phyloP scores from a whole-genome alignment of 2,113 vertebrate species.

The Aspidoscelis tigris region DNA sequence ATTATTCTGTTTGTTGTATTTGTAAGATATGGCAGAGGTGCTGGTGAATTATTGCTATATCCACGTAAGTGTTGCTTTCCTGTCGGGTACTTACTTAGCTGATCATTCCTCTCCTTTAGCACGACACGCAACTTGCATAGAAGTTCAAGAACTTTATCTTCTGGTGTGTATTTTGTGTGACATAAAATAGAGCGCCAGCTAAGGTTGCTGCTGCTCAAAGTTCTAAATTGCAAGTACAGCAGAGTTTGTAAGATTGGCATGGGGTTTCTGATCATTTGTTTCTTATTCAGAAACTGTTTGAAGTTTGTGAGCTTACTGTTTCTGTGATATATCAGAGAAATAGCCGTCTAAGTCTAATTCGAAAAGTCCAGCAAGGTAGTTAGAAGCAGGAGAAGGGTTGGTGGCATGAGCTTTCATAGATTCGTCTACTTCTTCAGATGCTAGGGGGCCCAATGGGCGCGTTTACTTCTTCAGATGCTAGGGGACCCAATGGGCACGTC shows the following conservation, averaged over 20 bases:
- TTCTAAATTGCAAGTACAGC: background rate
- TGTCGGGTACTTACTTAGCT: too few relatives aligned
- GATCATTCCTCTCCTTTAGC: background rate
- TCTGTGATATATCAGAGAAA: background rate
- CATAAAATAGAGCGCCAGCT: accelerated
- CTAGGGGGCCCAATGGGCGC: too few relatives aligned
- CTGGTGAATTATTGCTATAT: slow-evolving; percentile 59
- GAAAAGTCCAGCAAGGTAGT: too few relatives aligned
- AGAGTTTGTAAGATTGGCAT: background rate
- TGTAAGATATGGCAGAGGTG: slow-evolving; percentile 77
- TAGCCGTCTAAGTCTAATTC: too few relatives aligned
- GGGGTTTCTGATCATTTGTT: too few relatives aligned
- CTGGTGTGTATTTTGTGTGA: background rate
- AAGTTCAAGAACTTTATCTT: background rate
- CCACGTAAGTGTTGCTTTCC: slow-evolving; percentile 83
- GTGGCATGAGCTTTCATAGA: too few relatives aligned
- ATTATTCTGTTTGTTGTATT: slow-evolving; percentile 87
- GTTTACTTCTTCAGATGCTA: too few relatives aligned
- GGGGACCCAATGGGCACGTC: too few relatives aligned
- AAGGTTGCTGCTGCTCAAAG: background rate
- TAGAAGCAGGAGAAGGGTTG: too few relatives aligned
- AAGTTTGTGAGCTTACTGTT: background rate
- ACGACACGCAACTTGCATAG: background rate
- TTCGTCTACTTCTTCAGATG: too few relatives aligned
- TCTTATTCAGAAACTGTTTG: accelerated